Conservation (phyloP, 1,140 invertebrate genomes). For the Lordiphosa stackelbergi region DNA sequence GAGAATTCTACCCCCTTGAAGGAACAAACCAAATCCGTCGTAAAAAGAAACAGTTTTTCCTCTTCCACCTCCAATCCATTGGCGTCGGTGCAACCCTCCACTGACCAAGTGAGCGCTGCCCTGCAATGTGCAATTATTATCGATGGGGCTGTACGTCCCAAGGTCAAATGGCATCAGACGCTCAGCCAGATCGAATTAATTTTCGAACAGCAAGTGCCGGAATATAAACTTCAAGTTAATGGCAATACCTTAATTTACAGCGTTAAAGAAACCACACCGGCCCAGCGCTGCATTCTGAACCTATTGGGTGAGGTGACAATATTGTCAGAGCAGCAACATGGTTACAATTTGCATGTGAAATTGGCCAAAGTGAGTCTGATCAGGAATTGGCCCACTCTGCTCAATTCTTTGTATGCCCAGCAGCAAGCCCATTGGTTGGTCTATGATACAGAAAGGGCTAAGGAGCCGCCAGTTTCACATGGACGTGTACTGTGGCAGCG, state of each 20-base stretch:
- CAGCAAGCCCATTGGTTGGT: conserved; percentile 35
- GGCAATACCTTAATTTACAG: conserved; percentile 25
- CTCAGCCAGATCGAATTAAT: conserved; percentile 25
- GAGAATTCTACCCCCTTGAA: neutral
- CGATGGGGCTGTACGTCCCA: conserved; percentile 28
- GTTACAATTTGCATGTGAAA: conserved; percentile 37
- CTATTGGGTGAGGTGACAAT: conserved; percentile 37
- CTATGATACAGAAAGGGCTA: conserved; percentile 28
- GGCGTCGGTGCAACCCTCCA: neutral
- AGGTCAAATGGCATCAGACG: conserved; percentile 50
- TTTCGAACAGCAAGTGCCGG: conserved; percentile 39
- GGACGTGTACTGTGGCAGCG: conserved; percentile 19
- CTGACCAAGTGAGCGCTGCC: neutral
- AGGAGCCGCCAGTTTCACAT: neutral
- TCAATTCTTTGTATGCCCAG: conserved; percentile 19
- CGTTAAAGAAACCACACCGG: conserved; percentile 11
- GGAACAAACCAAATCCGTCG: neutral
- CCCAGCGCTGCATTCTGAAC: conserved; percentile 39
- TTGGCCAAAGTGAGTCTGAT: conserved; percentile 27
- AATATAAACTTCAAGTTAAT: conserved; percentile 27
- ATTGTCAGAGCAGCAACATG: conserved; percentile 32
- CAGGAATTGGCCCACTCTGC: conserved; percentile 32
- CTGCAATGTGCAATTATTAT: conserved; percentile 5
- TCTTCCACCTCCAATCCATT: no score
- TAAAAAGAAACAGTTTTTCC: neutral